Base-by-base conservation (phyloP, 2,888 invertebrate genomes). In the Amphipoea lucens region DNA sequence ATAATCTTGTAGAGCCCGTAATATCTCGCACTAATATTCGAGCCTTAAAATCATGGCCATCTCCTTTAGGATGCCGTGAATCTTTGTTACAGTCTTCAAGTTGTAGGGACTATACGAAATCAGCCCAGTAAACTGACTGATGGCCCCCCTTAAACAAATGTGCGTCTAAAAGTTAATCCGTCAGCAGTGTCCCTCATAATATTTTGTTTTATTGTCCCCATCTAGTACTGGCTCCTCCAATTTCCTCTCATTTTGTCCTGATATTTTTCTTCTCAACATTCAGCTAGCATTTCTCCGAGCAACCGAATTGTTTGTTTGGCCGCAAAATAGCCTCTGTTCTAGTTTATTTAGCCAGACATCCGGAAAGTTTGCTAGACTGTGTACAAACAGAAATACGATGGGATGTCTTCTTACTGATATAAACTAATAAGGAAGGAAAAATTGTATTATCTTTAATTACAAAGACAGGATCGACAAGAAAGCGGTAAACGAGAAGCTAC, bases 371-470 rank as follows among this genome's bases (percentile, higher is more conserved):
- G 57, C 74, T 66, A 74, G 68, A 72, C 73, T 76, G 60, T 74
- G 29, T 45, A 45, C 71, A 60, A 71, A 65, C 42, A 20, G 60
- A 69, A 57, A 79, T 62, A 40, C 48, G 63, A 62, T 36, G 45
- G 23, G 76, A 63, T 72, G 40, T 76, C 36, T 65, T 63, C 54
- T 65, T 57, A 63, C 67, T 40, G 70, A 71, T 74, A 71, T 74
- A 86, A 78, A 23, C 69, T 78, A 60, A 67, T 78, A 67, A 65
- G 79, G 68, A 74, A 66, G 79, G 68, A 74, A 68, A 81, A 79
- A 83, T 51, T 62, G 40, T 79, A 79, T 76, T n/a, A 79, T 83
- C 76, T 83, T 68, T 83, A 85, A 87, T 85, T 85, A 78, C 65
- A 78, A n/a, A 29, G 69, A 29, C 11, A 12, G 62, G 17, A 2